phyloP scores from a whole-genome alignment of 2,797 vertebrate species.

The Lutjanus campechanus region DNA sequence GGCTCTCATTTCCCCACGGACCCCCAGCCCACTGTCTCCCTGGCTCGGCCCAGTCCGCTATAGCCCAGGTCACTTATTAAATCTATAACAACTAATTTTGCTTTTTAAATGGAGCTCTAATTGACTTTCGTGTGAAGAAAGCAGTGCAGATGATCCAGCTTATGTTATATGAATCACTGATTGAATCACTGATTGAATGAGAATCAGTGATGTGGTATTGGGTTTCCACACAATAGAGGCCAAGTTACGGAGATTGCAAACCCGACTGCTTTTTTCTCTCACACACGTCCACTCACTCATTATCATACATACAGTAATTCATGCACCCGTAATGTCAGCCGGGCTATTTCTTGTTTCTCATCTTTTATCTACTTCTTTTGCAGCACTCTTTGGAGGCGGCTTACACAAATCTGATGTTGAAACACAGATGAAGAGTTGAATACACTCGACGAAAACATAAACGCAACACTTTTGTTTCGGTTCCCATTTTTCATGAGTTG shows the following conservation, averaged over 20 bases:
- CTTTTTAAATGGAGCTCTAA: constrained; percentile 86
- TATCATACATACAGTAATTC: constrained; percentile 50
- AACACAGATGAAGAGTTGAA: constrained; percentile 18
- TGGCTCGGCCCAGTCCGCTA: constrained; percentile 58
- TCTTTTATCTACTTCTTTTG: constrained; percentile 32
- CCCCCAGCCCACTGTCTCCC: constrained; percentile 52
- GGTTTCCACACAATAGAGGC: constrained; percentile 60
- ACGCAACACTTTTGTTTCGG: too few species aligned
- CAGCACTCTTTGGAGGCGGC: constrained; percentile 1
- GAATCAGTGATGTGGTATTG: constrained; percentile 56
- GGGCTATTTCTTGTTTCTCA: constrained; percentile 21
- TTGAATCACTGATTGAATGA: constrained; percentile 60
- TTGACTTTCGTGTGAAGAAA: constrained; percentile 79
- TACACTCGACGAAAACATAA: not conserved
- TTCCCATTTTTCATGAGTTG: too few species aligned
- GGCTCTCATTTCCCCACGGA: constrained; percentile 83
- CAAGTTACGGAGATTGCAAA: constrained; percentile 33
- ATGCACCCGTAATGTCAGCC: constrained; percentile 9
- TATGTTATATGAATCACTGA: constrained; percentile 70
- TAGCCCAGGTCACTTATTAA: constrained; percentile 81
- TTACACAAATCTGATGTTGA: constrained; percentile 6
- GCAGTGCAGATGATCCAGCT: constrained; percentile 65
- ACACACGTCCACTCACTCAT: constrained; percentile 35
- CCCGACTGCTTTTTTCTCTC: constrained; percentile 29
- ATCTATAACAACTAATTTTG: constrained; percentile 84